A percentile compares a stretch with the other conserved stretches of the same genome.
These are phyloP conservation scores for Bettongia penicillata DNA, from an alignment of 2,113 vertebrate genomes.

Conservation along the genomic window DNA sequence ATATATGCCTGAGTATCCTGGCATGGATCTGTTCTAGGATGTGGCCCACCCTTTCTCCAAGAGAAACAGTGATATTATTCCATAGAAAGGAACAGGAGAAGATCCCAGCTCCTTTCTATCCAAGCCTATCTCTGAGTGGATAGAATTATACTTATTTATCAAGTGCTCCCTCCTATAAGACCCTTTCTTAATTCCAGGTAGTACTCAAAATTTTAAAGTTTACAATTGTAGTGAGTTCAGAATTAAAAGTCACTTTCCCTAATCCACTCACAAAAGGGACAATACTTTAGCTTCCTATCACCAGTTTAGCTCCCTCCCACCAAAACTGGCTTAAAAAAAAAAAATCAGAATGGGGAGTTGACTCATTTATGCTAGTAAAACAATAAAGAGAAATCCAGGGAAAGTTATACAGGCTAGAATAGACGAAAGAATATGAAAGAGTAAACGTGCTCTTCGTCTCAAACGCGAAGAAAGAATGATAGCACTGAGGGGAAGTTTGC, in stretches of 20 bases:
- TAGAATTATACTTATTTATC: background rate
- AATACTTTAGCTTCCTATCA: background rate
- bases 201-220: background rate
- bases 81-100: background rate
- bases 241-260: background rate
- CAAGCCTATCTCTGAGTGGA: background rate
- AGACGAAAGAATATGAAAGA: background rate
- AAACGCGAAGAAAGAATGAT: background rate
- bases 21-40: background rate
- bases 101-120: background rate
- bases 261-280: background rate
- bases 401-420: background rate
- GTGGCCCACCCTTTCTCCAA: background rate
- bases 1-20: background rate
- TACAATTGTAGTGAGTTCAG: background rate
- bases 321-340: background rate
- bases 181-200: too few species aligned
- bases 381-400: too few species aligned
- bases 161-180: too few species aligned
- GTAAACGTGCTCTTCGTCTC: background rate
- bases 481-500: background rate
- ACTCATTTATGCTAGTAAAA: background rate
- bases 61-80: background rate
- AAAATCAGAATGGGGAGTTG: background rate
- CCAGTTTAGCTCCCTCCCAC: background rate